Evolutionary conservation across 2,888 invertebrate genomes (phyloP).

Genomic region (Lutraria lutraria): DNA sequence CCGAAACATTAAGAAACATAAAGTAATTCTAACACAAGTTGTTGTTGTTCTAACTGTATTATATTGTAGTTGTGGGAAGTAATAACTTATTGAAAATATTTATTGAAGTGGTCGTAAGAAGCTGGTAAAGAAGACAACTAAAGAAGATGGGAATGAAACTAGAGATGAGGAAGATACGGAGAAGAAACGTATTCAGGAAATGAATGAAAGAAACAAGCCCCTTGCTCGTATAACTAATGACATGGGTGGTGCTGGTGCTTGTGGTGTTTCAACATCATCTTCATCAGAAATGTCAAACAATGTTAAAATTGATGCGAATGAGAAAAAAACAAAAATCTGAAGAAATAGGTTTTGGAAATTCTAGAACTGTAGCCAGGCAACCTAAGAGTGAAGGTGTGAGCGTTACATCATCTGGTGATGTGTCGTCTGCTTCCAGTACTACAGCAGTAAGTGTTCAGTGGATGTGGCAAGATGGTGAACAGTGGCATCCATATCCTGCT

Average conservation of each 20-base stretch:
- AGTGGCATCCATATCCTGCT: conserved; percentile 39
- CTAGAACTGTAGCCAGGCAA: not conserved
- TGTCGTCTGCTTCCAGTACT: not conserved
- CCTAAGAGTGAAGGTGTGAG: not conserved
- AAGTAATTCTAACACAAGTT: too few species aligned
- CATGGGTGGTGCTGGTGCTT: not conserved
- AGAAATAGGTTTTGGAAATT: not conserved
- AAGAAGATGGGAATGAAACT: not conserved
- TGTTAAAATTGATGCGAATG: not conserved
- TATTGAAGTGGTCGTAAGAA: not conserved
- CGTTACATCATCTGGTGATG: not conserved
- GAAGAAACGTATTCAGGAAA: conserved; percentile 27
- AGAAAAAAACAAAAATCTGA: not conserved
- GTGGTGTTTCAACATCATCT: not conserved
- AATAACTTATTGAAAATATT: not conserved
- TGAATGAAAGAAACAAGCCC: conserved; percentile 34
- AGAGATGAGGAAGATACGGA: not conserved
- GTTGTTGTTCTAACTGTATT: too few species aligned
- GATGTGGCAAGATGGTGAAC: conserved; percentile 49
- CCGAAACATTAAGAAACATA: too few species aligned
- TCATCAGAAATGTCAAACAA: not conserved
- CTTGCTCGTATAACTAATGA: not conserved
- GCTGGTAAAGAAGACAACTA: not conserved
- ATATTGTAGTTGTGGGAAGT: too few species aligned
- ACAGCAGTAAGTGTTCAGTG: conserved; percentile 32